Conservation (phyloP, 2,113 vertebrate genomes). For the Eurystomus gularis region DNA sequence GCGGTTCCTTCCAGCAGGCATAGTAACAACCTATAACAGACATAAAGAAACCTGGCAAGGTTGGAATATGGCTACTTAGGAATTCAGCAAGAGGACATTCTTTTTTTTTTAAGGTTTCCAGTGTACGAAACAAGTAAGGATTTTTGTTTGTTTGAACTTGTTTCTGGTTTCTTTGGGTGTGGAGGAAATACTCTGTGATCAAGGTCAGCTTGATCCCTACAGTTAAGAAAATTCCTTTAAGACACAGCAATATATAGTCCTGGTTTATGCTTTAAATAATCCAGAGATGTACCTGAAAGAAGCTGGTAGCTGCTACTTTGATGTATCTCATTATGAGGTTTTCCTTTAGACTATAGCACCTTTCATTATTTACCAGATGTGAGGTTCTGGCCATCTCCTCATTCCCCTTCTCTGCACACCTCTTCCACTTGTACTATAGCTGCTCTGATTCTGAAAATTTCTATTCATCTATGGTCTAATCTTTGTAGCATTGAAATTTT, state of each 20-base stretch:
- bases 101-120: not conserved
- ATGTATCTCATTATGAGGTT: not conserved
- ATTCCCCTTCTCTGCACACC: not conserved
- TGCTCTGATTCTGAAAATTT: not conserved
- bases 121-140: not conserved
- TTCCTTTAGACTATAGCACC: not conserved
- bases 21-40: not conserved
- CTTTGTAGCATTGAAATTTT: not conserved
- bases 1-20: not conserved
- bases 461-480: not conserved
- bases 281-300: not conserved
- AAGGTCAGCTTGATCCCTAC: not conserved
- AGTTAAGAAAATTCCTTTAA: not conserved
- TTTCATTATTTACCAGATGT: not conserved
- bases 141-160: not conserved
- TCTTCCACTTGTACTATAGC: not conserved
- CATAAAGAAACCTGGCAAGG: not conserved
- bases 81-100: not conserved
- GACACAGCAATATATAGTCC: not conserved
- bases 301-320: not conserved
- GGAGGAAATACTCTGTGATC: not conserved
- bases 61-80: not conserved
- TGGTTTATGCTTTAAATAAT: not conserved
- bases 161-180: not conserved
- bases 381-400: not conserved